Base-by-base conservation (phyloP, 1,140 invertebrate species). In the Pseudomyrmex gracilis region DNA sequence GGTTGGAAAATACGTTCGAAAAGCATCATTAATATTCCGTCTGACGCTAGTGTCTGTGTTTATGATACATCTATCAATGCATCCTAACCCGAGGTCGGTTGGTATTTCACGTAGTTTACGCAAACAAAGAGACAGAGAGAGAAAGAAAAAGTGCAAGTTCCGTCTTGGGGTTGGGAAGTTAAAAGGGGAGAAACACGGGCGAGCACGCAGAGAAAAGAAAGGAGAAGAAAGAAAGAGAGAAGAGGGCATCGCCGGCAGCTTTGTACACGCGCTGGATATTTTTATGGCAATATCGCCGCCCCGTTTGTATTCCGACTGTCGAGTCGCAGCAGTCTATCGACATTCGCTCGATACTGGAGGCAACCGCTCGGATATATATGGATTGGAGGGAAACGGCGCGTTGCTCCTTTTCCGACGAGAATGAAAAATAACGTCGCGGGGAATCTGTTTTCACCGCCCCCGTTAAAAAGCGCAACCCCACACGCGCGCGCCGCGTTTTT, bases 261-360 rank as follows among this genome's bases (percentile, higher is more conserved):
- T 86, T 70, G 84, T 87, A 86, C 77, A 74, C 84, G 68, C 60
- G 84, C 53, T 68, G 51, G 67, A 83, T 87, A 87, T 87, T 87
- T 87, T 87, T 83, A 73, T 73, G 49, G 73, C 85, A 87, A 87
- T 86, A 87, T 87, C 86, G 85, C 73, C 66, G 80, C 51, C 71
- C 85, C 80, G 80, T 82, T 86, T 86, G 85, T 78, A 86, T 84
- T 84, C 73, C 73, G 78, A 73, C 73, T 87, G 86, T 87, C 86
- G 85, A 73, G 70, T 66, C 51, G 61, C 71, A 85, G 61, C 77
- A 57, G 86, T 87, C 80, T 87, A 87, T 87, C 85, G 86, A 87
- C 86, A 73, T 87, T 87, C 84, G 86, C 49, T 86, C 86, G 80
- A 87, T 87, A 87, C 80, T 55, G 78, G 73, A 71, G 73, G 22